Evolutionary conservation across 2,113 vertebrate genomes (phyloP), one percentile per base, ranked within the genome.

Genomic region (Erythrocercus mccallii): DNA sequence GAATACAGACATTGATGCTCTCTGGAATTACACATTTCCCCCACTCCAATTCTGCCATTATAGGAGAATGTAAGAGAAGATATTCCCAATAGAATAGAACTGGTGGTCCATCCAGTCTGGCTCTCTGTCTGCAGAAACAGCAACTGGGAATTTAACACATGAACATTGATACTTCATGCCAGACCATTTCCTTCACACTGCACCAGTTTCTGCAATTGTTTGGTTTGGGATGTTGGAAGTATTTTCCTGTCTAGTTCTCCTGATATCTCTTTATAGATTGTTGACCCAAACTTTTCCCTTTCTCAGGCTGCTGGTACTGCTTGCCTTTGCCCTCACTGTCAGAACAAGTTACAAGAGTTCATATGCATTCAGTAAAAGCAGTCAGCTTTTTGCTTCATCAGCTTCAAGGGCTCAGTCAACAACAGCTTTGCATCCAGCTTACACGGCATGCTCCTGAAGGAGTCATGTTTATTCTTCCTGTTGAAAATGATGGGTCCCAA

Each of bases 291-390:
- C n/a, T 68, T 54, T 51, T 83, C 23, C 23, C 8, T 84, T 84
- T 86, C 51, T 81, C 44, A 68, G 24, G 9, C 47, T 81, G 6
- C 15, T 56, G 9, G 8, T 44, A 27, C 27, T 35, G 14, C 17
- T 81, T 56, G 18, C 6, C 50, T 57, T 88, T 5, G 2, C 4
- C 2, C 5, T 21, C 2, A 0, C 16, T 8, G 15, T 30, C 5
- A 21, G 24, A 91, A 35, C 17, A 61, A 77, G 23, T 25, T n/a
- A 10, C 3, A 50, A 23, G 35, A 35, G 47, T 35, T 62, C 44
- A 61, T 27, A 16, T 38, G 23, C 0, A 2, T 35, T 74, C 1
- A 1, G 47, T 62, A 71, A 79, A 81, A 48, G 27, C 33, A 56
- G 18, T 19, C 58, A 81, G 21, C 11, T 51, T 66, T 73, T 33